Evolutionary conservation across 1,140 invertebrate genomes (phyloP), one percentile per base, ranked within the genome.

Genomic region (Eciton burchellii): DNA sequence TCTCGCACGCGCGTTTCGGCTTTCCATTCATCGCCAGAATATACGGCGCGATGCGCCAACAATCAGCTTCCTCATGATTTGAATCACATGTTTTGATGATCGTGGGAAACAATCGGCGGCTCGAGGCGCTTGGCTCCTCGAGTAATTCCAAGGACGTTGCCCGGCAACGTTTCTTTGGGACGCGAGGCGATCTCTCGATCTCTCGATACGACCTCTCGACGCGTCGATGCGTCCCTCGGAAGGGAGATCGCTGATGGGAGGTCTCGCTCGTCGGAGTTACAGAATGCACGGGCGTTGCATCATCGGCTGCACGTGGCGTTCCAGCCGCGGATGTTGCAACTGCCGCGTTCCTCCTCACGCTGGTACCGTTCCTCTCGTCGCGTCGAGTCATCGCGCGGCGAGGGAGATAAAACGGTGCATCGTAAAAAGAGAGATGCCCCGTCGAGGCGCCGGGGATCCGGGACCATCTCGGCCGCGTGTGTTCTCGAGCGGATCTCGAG

Each of bases 261-360:
- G 47, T 43, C 47, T 21, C 54, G n/a, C 24, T 63, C 62, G 49
- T 56, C 57, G 41, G 59, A 52, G 86, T 87, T 87, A 87, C 86
- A 62, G 86, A 86, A 87, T 87, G 86, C 86, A 87, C 29, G 73
- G 11, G 1, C 41, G 54, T 88, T 88, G 86, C 85, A 87, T 76
- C 82, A 88, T 68, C 70, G 54, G 65, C 54, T 88, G 82, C 86
- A 88, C 86, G 86, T 87, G 86, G 54, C 52, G 62, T 57, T 35
- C 71, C 68, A 71, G 35, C 49, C 21, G 19, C 74, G 54, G 71
- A 84, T 88, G 86, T 88, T 87, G 86, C 85, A 88, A 88, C 54
- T 84, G 63, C 74, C 57, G 45, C 52, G 12, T 49, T 76, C 49
- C 49, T 79, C 47, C 5, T 52, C 62, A 16, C 41, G 11, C 52